A percentile compares a stretch with the other conserved stretches of the same genome.
phyloP scores from a whole-genome alignment of 2,113 vertebrate genomes.

The Madoqua kirkii region DNA sequence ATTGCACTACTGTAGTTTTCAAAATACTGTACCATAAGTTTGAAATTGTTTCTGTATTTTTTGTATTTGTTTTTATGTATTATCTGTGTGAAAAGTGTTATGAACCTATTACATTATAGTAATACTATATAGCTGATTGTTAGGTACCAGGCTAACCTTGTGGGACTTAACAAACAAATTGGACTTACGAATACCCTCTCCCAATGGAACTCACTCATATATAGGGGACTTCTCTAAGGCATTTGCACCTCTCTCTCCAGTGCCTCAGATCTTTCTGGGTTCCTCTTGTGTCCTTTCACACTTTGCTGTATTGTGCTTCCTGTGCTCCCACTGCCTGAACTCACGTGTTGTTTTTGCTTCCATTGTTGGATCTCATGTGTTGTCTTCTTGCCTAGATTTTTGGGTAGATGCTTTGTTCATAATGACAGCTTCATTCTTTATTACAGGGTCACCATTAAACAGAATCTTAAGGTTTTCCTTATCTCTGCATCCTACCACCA shows the following conservation, averaged over 20 bases:
- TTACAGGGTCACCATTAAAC: neutral
- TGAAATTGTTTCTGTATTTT: neutral
- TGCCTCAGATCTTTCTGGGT: neutral
- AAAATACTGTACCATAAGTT: neutral
- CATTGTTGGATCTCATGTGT: neutral
- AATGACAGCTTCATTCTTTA: neutral
- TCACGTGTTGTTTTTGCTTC: neutral
- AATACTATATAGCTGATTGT: neutral
- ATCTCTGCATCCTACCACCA: neutral
- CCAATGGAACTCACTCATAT: neutral
- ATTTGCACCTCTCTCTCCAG: neutral
- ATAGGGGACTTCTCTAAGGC: neutral
- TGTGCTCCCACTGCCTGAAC: neutral
- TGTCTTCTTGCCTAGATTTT: neutral
- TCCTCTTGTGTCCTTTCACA: neutral
- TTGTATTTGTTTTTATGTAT: neutral
- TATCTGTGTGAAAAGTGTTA: neutral
- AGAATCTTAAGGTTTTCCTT: neutral
- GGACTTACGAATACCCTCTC: neutral
- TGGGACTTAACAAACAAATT: neutral
- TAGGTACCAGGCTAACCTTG: neutral
- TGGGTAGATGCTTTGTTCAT: neutral
- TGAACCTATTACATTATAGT: neutral
- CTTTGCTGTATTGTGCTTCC: neutral
- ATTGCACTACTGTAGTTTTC: neutral